These are phyloP conservation scores for Microcebus griseorufus DNA, from an alignment of 2,113 vertebrate genomes.

Conservation along the genomic window DNA sequence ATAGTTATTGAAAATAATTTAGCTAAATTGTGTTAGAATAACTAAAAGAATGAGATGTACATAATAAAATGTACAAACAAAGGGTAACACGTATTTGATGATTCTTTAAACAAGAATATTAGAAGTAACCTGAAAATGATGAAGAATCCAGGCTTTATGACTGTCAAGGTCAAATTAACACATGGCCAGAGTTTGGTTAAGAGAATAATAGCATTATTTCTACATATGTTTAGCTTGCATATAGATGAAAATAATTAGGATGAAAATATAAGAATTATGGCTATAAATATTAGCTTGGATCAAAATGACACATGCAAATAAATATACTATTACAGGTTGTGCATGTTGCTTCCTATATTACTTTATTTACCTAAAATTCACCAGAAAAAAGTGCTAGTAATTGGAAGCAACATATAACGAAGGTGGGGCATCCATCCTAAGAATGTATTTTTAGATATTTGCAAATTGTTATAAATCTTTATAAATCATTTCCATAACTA, in stretches of 20 bases:
- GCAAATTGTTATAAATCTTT: background rate
- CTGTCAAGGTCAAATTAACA: background rate
- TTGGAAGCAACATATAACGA: background rate
- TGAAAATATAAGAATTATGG: background rate
- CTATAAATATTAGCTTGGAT: background rate
- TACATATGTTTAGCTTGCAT: background rate
- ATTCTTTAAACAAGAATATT: background rate
- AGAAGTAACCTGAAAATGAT: constrained; percentile 15
- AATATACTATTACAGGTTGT: background rate
- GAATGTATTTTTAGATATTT: background rate
- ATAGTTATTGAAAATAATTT: constrained; percentile 72
- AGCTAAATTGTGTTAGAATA: constrained; percentile 38
- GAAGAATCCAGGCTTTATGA: background rate
- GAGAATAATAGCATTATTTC: background rate
- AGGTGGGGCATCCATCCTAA: background rate
- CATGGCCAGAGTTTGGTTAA: background rate
- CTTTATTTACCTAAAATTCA: background rate
- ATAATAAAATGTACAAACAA: constrained; percentile 14
- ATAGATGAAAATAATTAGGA: background rate
- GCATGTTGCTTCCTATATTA: background rate
- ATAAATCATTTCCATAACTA: background rate
- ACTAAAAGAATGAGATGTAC: constrained; percentile 36
- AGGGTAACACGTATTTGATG: background rate
- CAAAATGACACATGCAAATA: background rate
- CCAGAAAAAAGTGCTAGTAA: background rate